A percentile compares a stretch with the other conserved stretches of the same genome.
Evolutionary conservation across 2,113 vertebrate genomes (phyloP).

Genomic region (Phasianus colchicus): DNA sequence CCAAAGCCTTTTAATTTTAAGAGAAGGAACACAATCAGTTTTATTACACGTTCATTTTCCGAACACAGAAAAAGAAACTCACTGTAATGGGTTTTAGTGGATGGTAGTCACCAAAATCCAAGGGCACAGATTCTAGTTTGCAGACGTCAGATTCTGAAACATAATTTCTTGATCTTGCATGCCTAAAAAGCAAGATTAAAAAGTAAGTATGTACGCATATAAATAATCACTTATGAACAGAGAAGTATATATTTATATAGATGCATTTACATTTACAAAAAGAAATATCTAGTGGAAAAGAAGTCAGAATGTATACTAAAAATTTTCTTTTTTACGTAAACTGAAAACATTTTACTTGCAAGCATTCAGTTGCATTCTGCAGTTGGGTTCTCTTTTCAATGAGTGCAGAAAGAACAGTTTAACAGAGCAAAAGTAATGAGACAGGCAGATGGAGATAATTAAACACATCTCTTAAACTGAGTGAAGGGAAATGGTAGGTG

Average conservation of each 20-base stretch:
- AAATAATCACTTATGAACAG: background rate
- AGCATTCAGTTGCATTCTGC: background rate
- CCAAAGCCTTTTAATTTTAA: background rate
- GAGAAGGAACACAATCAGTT: background rate
- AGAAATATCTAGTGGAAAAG: background rate
- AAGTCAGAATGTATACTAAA: background rate
- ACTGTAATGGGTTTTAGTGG: constrained; percentile 95
- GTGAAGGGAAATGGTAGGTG: background rate
- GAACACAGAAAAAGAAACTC: constrained; percentile 56
- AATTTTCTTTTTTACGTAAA: background rate
- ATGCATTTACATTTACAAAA: background rate
- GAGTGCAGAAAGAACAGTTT: background rate
- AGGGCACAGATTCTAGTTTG: constrained; percentile 75
- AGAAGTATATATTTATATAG: background rate
- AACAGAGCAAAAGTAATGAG: background rate
- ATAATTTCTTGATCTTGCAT: constrained; percentile 87
- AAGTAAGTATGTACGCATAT: background rate
- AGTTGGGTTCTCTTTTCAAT: background rate
- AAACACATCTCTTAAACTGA: background rate
- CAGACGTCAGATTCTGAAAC: constrained; percentile 81
- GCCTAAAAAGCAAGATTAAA: constrained; percentile 73
- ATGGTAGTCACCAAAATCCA: constrained; percentile 93
- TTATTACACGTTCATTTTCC: background rate
- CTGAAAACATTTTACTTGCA: background rate
- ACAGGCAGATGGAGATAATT: background rate